A percentile compares a stretch with the other conserved stretches of the same genome.
These are phyloP conservation scores for Hyperoplus immaculatus DNA, from an alignment of 2,797 vertebrate genomes.

Conservation along the genomic window DNA sequence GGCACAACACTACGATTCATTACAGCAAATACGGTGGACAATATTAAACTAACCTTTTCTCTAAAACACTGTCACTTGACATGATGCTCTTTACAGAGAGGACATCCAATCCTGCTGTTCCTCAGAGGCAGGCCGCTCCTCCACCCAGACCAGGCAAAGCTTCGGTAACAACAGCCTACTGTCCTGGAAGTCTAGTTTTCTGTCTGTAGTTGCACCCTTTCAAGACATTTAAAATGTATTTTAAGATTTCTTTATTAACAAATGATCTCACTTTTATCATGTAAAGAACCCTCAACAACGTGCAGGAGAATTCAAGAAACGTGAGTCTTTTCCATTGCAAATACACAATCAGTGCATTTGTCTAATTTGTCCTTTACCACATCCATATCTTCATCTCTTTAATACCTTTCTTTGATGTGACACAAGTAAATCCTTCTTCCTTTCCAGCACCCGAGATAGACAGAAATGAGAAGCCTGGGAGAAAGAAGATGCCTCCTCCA, in stretches of 20 bases:
- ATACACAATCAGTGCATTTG: neutral
- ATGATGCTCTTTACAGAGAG: conserved; percentile 63
- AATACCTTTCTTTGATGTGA: neutral
- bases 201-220: conserved; percentile 1
- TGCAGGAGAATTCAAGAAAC: conserved; percentile 68
- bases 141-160: conserved; percentile 67
- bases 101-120: conserved; percentile 41
- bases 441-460: conserved; percentile 81
- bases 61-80: neutral
- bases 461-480: conserved; percentile 82
- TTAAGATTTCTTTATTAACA: neutral
- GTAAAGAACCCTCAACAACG: conserved; percentile 61
- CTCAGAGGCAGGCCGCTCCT: conserved; percentile 71
- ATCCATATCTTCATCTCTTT: neutral
- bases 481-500: conserved; percentile 65
- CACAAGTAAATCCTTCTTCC: neutral
- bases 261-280: conserved; percentile 10
- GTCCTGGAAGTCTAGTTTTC: conserved; percentile 6
- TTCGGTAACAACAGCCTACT: conserved; percentile 47
- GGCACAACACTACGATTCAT: neutral
- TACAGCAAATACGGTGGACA: neutral
- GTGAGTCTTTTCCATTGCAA: conserved; percentile 65
- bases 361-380: neutral
- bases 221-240: neutral
- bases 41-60: neutral